Evolutionary conservation across 2,113 vertebrate genomes (phyloP).

Genomic region (Oreochromis aureus): DNA sequence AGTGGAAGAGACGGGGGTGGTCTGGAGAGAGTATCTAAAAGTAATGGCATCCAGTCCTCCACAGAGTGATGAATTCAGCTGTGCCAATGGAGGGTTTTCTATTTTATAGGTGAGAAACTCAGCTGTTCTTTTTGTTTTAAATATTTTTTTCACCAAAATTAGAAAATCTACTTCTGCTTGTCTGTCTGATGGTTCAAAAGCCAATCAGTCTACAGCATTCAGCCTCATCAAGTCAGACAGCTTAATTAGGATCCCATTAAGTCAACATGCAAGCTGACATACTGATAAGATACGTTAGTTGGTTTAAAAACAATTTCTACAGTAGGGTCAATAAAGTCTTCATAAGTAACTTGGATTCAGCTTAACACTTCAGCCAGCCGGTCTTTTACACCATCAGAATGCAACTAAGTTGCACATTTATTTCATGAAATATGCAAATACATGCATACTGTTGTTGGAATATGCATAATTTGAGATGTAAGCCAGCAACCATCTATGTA

Average conservation of each 20-base stretch:
- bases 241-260: neutral
- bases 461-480: neutral
- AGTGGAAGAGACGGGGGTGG: conserved; percentile 26
- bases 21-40: neutral
- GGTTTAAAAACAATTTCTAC: neutral
- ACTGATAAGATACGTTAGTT: neutral
- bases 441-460: neutral
- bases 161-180: neutral
- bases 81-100: neutral
- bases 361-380: neutral
- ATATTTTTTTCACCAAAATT: neutral
- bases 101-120: neutral
- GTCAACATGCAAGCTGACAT: neutral
- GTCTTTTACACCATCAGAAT: neutral
- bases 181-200: neutral
- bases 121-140: neutral
- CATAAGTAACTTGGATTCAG: neutral
- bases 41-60: neutral
- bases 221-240: neutral
- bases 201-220: neutral
- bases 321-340: neutral
- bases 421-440: neutral
- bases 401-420: neutral
- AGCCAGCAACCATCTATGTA: neutral
- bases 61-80: neutral